These are phyloP conservation scores for Leucoraja erinaceus DNA, from an alignment of 2,113 vertebrate genomes.

Conservation along the genomic window DNA sequence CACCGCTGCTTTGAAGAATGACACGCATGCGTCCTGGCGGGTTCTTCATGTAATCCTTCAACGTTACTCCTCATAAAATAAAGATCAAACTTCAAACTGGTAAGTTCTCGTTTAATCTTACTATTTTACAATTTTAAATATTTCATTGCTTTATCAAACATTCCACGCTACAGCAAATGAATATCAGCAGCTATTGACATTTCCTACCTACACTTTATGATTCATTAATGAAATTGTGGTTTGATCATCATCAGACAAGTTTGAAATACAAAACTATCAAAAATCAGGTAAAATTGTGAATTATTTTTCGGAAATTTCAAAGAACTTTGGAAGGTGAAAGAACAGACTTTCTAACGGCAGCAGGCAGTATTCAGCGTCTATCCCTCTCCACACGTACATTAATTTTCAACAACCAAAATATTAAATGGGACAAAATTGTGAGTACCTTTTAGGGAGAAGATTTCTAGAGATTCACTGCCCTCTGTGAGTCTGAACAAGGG, in stretches of 20 bases:
- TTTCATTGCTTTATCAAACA: not conserved
- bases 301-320: not conserved
- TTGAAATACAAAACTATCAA: not conserved
- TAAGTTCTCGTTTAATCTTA: too few species aligned
- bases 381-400: not conserved
- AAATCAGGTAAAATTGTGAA: not conserved
- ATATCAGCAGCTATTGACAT: not conserved
- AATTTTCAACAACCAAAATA: not conserved
- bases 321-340: not conserved
- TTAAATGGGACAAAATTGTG: not conserved
- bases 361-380: not conserved
- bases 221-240: not conserved
- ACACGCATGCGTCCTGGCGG: too few species aligned
- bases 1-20: too few species aligned
- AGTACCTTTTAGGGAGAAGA: too few species aligned
- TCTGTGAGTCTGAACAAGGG: too few species aligned
- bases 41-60: too few species aligned
- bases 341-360: not conserved
- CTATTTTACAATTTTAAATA: not conserved
- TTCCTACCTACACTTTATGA: not conserved
- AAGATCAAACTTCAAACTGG: too few species aligned
- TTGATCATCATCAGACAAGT: not conserved
- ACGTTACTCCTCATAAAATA: too few species aligned
- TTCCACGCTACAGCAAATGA: not conserved
- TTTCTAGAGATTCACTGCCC: too few species aligned